Evolutionary conservation across 1,140 invertebrate genomes (phyloP), one percentile per base, ranked within the genome.

Genomic region (Calliopsis andreniformis): DNA sequence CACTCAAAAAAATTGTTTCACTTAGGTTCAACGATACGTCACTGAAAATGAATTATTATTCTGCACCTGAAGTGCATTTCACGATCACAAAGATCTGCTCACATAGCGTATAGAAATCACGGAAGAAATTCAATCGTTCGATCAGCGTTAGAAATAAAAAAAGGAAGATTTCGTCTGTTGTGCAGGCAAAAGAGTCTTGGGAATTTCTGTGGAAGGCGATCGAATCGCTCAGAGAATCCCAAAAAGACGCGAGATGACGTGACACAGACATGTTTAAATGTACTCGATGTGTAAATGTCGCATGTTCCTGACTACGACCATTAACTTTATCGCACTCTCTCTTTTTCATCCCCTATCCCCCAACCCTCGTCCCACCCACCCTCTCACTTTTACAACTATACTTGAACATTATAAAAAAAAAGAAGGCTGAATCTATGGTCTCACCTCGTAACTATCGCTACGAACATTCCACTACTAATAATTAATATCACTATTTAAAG

Each of bases 261-360:
- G 59, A 82, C 49, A 56, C 69, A 64, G 35, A 72, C 68, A 62
- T 32, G 66, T 73, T 81, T 82, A 77, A 82, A 82, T 83, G 78
- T 86, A 87, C 80, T 90, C 79, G 80, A 80, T 90, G 88, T 91
- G 81, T 91, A 89, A 88, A 89, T 90, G 88, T 91, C 89, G 88
- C 87, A 88, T 90, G 87, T 89, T 89, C 88, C 89, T 85, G 85
- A 86, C 86, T 88, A 88, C 80, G 82, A 86, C 67, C 71, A 72
- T 70, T 81, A 80, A 64, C 63, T 72, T 83, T 69, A 73, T 82
- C 79, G 72, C 72, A 83, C 84, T 76, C 76, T 86, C 71, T 78
- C 75, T 87, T 70, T 83, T 78, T 86, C 86, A 73, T 79, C 83
- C 61, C 49, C 42, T 43, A 39, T 25, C 30, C 62, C 28, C 35